Conservation (phyloP, 2,113 vertebrate species). For the Astur gentilis region DNA sequence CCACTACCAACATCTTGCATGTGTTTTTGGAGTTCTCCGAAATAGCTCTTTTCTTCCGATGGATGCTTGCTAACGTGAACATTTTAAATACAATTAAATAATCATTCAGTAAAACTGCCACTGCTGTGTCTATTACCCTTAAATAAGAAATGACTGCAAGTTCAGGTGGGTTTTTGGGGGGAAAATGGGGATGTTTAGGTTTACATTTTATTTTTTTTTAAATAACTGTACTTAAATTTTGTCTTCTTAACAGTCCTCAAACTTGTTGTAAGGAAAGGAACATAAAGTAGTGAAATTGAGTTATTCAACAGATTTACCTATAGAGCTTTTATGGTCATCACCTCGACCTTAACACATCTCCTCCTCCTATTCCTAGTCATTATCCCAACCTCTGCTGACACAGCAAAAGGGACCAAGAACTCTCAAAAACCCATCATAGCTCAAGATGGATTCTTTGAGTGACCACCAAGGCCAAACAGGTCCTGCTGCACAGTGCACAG, state of each 20-base stretch:
- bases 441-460: background rate
- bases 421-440: background rate
- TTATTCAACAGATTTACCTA: background rate
- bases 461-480: background rate
- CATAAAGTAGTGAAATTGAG: background rate
- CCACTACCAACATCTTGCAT: conserved; percentile 91
- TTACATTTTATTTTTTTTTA: background rate
- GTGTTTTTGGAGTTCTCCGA: conserved; percentile 87
- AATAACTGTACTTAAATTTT: background rate
- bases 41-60: conserved; percentile 74
- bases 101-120: background rate
- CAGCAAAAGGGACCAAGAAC: background rate
- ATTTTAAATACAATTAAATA: conserved; percentile 43
- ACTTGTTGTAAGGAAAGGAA: background rate
- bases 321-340: background rate
- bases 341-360: background rate
- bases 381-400: background rate
- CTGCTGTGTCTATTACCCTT: background rate
- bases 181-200: background rate
- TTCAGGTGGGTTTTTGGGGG: background rate
- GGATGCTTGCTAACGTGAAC: conserved; percentile 56
- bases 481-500: background rate
- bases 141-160: background rate
- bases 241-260: background rate
- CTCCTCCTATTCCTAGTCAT: background rate